These are phyloP conservation scores for Schizopygopsis pylzovi DNA, from an alignment of 2,797 vertebrate species.

Conservation along the genomic window DNA sequence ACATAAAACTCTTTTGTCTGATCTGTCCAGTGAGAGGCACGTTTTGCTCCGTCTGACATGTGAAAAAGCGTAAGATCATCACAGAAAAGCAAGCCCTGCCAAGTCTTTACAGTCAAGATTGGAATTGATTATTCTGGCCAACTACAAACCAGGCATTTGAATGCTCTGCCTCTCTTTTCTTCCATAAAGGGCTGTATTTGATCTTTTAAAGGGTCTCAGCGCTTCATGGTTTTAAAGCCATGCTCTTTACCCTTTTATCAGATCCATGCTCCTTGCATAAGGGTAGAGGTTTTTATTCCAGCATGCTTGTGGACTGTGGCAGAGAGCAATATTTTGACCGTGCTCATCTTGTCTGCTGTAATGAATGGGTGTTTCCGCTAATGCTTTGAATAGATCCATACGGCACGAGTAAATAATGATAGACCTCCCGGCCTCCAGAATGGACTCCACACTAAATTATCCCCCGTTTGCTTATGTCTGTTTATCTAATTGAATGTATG, in stretches of 20 bases:
- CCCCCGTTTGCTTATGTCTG: conserved; percentile 51
- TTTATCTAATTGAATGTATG: conserved; percentile 68
- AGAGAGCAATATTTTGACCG: conserved; percentile 67
- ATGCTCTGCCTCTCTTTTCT: conserved; percentile 18
- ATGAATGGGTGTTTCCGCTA: conserved; percentile 79
- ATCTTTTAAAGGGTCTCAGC: conserved; percentile 46
- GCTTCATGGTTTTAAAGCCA: conserved; percentile 16
- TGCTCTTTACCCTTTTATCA: conserved; percentile 33
- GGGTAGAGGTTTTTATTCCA: conserved; percentile 10
- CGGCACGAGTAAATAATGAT: conserved; percentile 77
- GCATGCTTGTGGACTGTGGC: conserved; percentile 20
- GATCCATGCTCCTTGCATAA: background rate
- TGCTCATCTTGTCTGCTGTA: conserved; percentile 69
- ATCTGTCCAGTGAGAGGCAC: conserved; percentile 45
- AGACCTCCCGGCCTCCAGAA: conserved; percentile 70
- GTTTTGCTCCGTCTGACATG: conserved; percentile 46
- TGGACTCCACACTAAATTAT: conserved; percentile 77
- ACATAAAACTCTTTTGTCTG: conserved; percentile 39
- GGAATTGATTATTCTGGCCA: conserved; percentile 71
- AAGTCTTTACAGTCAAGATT: conserved; percentile 67
- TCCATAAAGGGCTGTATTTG: conserved; percentile 55
- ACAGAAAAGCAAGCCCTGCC: conserved; percentile 63
- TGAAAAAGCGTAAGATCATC: conserved; percentile 59
- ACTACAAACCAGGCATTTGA: conserved; percentile 63
- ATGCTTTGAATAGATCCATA: conserved; percentile 80